Base-by-base conservation (phyloP, 2,113 vertebrate genomes). In the Junco hyemalis region DNA sequence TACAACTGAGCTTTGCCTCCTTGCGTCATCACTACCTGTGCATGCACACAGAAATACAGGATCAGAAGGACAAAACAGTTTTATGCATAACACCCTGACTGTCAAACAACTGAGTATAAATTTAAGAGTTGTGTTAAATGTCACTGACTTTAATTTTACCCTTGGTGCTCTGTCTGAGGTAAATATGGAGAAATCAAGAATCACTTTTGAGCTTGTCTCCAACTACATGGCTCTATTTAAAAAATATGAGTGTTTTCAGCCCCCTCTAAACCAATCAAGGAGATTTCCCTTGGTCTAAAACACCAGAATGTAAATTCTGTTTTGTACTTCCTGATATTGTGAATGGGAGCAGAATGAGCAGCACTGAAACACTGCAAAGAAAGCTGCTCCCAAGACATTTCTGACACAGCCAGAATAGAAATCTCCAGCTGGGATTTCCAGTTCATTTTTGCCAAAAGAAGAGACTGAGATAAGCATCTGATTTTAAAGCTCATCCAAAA, bases 401-500 rank as follows among this genome's bases (percentile, higher is more conserved):
- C 90, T 84, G 65, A 88, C 65, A 90, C 79, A 71, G 88, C 47
- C 51, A 88, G 90, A 92, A 94, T 1, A 96, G 81, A 95, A 93
- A 91, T 57, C 87, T 93, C 80, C 85, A 94, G 78, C 91, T 94
- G 85, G 93, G 71, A 80, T 90, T 90, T 93, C 85, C 93, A 96
- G 93, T 66, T 81, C 76, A 68, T 29, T 86, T 91, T 78, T 93
- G 93, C 93, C 90, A 95, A 85, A 81, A 95, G 90, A 93, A 77
- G 88, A 96, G 64, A 91, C 76, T 48, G 56, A 93, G 95, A 92
- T 94, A 95, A 96, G 88, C 54, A 88, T 93, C 80, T 90, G 64
- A 95, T 93, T 86, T 94, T 88, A 90, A 90, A 81, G 35, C 71
- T 90, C 71, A 85, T 92, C 83, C 88, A 87, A 94, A 93, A 94